Evolutionary conservation across 1,140 invertebrate species (phyloP).

Genomic region (Pectinophora gossypiella): DNA sequence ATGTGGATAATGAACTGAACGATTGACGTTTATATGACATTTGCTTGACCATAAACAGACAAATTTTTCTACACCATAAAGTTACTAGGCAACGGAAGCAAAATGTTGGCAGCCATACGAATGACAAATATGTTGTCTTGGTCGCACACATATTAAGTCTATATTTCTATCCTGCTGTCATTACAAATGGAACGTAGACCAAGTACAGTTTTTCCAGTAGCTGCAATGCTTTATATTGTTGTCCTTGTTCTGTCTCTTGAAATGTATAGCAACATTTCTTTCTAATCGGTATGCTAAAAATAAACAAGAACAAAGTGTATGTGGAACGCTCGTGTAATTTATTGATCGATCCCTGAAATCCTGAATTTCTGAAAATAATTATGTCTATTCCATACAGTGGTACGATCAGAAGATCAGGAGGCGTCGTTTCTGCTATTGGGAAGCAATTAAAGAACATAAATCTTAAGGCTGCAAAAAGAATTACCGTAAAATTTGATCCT

Average conservation of each 20-base stretch:
- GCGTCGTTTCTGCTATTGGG: constrained; percentile 79
- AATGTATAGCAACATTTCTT: neutral
- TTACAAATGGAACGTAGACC: neutral
- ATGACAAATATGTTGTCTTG: neutral
- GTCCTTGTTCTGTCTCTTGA: neutral
- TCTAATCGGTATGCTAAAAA: neutral
- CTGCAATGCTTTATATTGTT: neutral
- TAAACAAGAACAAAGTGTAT: neutral
- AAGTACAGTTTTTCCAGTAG: neutral
- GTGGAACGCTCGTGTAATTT: neutral
- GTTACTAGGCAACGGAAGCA: too few species aligned
- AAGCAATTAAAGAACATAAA: constrained; percentile 83
- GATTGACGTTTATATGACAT: neutral
- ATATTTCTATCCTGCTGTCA: neutral
- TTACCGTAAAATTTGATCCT: constrained; percentile 89
- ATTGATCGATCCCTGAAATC: constrained; percentile 9
- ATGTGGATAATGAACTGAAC: constrained; percentile 23
- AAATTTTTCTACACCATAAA: neutral
- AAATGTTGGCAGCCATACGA: too few species aligned
- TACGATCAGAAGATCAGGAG: constrained; percentile 76
- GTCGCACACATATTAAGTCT: neutral
- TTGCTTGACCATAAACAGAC: neutral
- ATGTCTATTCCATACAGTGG: constrained; percentile 86
- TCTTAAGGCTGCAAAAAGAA: constrained; percentile 86
- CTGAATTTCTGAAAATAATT: constrained; percentile 27